phyloP scores from a whole-genome alignment of 2,888 invertebrate species.

The Lasius platythorax region DNA sequence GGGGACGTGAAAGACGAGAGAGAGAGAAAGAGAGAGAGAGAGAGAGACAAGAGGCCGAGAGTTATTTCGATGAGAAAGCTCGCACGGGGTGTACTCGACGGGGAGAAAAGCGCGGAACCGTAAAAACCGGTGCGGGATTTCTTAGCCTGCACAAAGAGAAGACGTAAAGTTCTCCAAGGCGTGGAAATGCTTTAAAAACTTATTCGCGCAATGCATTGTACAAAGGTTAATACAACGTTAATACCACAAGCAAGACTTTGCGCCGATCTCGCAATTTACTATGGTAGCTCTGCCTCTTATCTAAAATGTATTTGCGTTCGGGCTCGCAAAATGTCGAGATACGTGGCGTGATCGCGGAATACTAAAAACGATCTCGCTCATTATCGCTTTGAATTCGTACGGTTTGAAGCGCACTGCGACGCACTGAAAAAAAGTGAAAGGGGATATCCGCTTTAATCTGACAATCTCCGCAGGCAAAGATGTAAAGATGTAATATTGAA shows the following conservation, averaged over 20 bases:
- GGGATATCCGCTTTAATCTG: slow-evolving; percentile 17
- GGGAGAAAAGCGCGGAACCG: slow-evolving; percentile 45
- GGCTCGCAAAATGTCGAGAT: background rate
- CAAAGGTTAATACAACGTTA: slow-evolving; percentile 38
- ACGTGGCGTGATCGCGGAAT: slow-evolving; percentile 16
- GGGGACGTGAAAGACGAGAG: slow-evolving; percentile 39
- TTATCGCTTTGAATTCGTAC: background rate
- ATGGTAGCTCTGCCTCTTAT: slow-evolving; percentile 7
- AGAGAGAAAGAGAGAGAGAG: background rate
- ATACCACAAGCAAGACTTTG: slow-evolving; percentile 14
- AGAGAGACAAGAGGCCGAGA: slow-evolving; percentile 57
- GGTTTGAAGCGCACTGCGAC: background rate
- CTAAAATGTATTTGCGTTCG: background rate
- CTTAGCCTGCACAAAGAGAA: background rate
- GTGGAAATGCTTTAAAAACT: slow-evolving; percentile 40
- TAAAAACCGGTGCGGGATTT: slow-evolving; percentile 49
- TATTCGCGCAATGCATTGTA: slow-evolving; percentile 31
- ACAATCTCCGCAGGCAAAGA: background rate
- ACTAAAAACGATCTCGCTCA: slow-evolving; percentile 28
- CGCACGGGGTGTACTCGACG: slow-evolving; percentile 8
- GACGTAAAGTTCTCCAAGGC: slow-evolving; percentile 29
- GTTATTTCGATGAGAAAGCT: slow-evolving; percentile 69
- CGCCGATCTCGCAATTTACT: slow-evolving; percentile 20
- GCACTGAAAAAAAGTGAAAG: slow-evolving; percentile 13
- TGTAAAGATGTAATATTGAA: slow-evolving; percentile 60